Conservation (phyloP, 35 echinoderm and acorn worm species). For the Lytechinus variegatus region DNA sequence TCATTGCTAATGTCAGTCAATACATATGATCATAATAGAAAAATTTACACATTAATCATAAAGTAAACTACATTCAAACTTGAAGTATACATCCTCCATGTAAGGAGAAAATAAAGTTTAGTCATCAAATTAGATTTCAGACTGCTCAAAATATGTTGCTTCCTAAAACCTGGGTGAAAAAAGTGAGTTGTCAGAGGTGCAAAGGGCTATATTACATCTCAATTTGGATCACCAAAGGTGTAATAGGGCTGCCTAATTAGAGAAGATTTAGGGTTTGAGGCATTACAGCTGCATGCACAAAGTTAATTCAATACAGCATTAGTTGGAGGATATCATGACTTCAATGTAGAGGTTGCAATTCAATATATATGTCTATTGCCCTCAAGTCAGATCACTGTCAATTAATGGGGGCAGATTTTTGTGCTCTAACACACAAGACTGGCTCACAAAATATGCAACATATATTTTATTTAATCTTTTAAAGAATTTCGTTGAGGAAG, state of each 20-base stretch:
- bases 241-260: conserved; percentile 17
- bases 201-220: not conserved
- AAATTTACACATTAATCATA: too few relatives aligned
- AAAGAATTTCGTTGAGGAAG: not conserved
- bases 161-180: not conserved
- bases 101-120: not conserved
- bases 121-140: not conserved
- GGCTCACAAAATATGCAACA: not conserved
- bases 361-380: conserved; percentile 10
- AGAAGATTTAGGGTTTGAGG: conserved; percentile 22
- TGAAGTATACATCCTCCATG: not conserved
- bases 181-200: not conserved
- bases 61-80: not conserved
- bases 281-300: conserved; percentile 34
- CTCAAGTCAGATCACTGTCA: conserved; percentile 26
- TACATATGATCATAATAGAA: too few relatives aligned
- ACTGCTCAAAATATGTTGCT: not conserved
- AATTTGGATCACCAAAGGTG: not conserved
- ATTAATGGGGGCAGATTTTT: conserved; percentile 17
- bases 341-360: not conserved
- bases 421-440: not conserved
- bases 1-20: too few relatives aligned
- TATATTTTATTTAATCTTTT: not conserved
- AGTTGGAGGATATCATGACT: conserved; percentile 27
- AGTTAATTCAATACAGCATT: not conserved